phyloP scores from a whole-genome alignment of 2,797 vertebrate species.

The Benthosema pterotum region DNA sequence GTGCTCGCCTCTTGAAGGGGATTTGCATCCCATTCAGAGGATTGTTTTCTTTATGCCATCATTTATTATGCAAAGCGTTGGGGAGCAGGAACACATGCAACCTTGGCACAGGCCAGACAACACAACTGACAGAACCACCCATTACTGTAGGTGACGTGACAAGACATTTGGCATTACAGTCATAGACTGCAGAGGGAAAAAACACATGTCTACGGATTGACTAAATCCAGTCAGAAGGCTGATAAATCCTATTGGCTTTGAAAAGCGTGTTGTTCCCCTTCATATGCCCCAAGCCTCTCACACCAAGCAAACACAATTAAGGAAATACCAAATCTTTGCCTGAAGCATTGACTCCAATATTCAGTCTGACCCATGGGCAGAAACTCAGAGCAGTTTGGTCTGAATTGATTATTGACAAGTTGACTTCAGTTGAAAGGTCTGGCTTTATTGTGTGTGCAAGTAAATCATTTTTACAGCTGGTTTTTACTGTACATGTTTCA shows the following conservation, averaged over 20 bases:
- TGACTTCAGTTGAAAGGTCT: conserved; percentile 32
- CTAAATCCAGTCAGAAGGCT: conserved; percentile 59
- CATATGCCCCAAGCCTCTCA: conserved; percentile 54
- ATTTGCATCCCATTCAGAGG: conserved; percentile 31
- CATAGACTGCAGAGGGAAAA: conserved; percentile 44
- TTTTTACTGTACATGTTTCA: too few relatives aligned
- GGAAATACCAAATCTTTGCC: conserved; percentile 51
- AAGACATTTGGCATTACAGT: conserved; percentile 64
- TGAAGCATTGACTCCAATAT: conserved; percentile 62
- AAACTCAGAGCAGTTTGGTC: conserved; percentile 49
- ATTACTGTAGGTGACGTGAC: conserved; percentile 54
- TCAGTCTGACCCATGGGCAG: conserved; percentile 28
- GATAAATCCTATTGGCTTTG: conserved; percentile 66
- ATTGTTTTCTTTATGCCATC: conserved; percentile 71
- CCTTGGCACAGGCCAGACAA: too few relatives aligned
- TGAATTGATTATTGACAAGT: conserved; percentile 51
- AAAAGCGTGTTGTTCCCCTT: conserved; percentile 55
- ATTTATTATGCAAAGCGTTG: conserved; percentile 62
- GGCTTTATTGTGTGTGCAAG: too few relatives aligned
- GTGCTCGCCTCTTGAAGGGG: too few relatives aligned
- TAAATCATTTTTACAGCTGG: too few relatives aligned
- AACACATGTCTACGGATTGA: conserved; percentile 58
- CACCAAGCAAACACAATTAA: conserved; percentile 31
- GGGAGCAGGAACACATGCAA: conserved; percentile 33
- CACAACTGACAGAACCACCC: conserved; percentile 42